These are phyloP conservation scores for Lepus townsendii DNA, from an alignment of 2,797 vertebrate species.

Conservation along the genomic window DNA sequence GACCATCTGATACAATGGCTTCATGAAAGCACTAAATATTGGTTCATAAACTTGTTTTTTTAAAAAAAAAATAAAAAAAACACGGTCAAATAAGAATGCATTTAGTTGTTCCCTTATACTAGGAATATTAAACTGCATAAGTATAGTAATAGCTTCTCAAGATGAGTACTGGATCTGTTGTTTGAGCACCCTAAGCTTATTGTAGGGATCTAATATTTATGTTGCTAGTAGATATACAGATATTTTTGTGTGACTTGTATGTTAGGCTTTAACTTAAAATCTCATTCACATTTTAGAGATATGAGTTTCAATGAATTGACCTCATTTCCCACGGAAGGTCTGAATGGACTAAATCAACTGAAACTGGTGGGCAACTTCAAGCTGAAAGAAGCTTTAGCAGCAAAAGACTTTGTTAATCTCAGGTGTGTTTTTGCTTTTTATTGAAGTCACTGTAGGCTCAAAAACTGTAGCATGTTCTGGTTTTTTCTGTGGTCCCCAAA, in stretches of 20 bases:
- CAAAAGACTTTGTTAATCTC: conserved; percentile 95
- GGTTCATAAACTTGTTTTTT: neutral
- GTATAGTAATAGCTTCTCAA: neutral
- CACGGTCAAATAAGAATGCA: neutral
- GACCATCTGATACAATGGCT: neutral
- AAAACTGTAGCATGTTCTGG: neutral
- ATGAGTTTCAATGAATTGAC: conserved; percentile 95
- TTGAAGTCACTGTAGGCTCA: neutral
- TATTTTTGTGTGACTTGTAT: conserved; percentile 19
- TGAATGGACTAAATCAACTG: conserved; percentile 94
- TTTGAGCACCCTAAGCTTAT: neutral
- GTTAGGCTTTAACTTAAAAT: conserved; percentile 16
- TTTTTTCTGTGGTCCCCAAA: neutral
- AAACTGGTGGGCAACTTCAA: conserved; percentile 96
- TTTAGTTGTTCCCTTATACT: neutral
- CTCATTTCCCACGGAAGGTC: conserved; percentile 92
- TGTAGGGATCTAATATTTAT: neutral
- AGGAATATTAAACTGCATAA: neutral
- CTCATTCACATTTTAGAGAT: conserved; percentile 91
- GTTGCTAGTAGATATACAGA: neutral
- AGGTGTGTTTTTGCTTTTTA: conserved; percentile 89
- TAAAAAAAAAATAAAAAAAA: neutral
- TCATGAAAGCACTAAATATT: neutral
- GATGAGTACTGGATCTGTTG: neutral
- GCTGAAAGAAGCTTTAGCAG: conserved; percentile 93